Evolutionary conservation across 2,113 vertebrate species (phyloP), one percentile per base, ranked within the genome.

Genomic region (Seriola aureovittata): DNA sequence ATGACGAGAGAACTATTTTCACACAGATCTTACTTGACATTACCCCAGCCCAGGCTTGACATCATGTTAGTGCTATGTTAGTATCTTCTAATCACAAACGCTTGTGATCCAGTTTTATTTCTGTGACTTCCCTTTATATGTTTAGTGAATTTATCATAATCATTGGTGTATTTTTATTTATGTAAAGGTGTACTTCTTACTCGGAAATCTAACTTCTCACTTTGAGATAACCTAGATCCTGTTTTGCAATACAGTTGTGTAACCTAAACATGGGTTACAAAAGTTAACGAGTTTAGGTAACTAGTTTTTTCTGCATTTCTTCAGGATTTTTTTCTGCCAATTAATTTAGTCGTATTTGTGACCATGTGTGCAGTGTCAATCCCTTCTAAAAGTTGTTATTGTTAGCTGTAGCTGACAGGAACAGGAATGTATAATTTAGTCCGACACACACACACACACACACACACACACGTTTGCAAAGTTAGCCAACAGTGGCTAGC

Each of bases 161-260:
- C 4, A 10, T 11, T 4, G 23, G 42, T 70, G 17, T 11, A n/a
- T 48, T 64, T 71, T 8, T 25, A 25, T 36, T 50, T 44, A 23
- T 50, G 42, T 13, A 12, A 57, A 0, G 5, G 1, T 52, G 48
- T 1, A 14, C n/a, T 59, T 52, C 16, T 6, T 4, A 4, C 16
- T 11, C 16, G 16, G 38, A 57, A 19, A 8, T 3, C 4, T 0
- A 55, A 40, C 54, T 13, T 68, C 29, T 68, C 8, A 34, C 34
- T 16, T 55, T 3, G 40, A 57, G 29, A n/a, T 63, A 40, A 11
- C 3, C 3, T 25, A 12, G 10, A 71, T 19, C 32, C 23, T 12
- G 38, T 84, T 84, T 29, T 12, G 60, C 34, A 82, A 85, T 36
- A 21, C 25, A 52, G 25, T 72, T 90, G 32, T 38, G 54, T 71